phyloP scores from a whole-genome alignment of 2,888 invertebrate genomes.

The Chrysolina oricalcia region DNA sequence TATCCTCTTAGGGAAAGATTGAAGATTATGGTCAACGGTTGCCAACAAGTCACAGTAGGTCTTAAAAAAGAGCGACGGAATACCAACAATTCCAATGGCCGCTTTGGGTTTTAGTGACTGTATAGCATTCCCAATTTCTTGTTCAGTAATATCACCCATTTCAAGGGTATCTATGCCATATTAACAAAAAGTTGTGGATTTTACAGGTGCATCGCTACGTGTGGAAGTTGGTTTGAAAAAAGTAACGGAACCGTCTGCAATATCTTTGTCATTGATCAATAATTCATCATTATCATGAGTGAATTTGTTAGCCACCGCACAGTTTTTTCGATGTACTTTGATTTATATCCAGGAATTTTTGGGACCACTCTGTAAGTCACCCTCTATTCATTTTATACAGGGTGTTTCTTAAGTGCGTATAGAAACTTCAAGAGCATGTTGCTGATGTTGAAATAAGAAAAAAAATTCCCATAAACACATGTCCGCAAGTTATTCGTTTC shows the following conservation, averaged over 20 bases:
- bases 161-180: not conserved
- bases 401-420: no score
- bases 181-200: not conserved
- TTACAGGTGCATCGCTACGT: not conserved
- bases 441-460: no score
- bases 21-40: not conserved
- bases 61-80: not conserved
- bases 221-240: slow-evolving; percentile 6
- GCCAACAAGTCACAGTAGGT: not conserved
- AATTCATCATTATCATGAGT: slow-evolving; percentile 9
- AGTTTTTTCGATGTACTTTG: slow-evolving; percentile 11
- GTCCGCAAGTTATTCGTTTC: no score
- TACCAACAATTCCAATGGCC: no score
- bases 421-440: no score
- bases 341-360: slow-evolving; percentile 13
- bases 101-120: slow-evolving; percentile 22
- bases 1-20: not conserved
- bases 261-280: not conserved
- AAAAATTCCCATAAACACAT: no score
- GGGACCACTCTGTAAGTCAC: slow-evolving; percentile 7
- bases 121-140: not conserved
- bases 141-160: not conserved
- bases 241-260: no score
- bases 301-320: slow-evolving; percentile 12
- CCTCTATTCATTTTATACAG: no score